Evolutionary conservation across 2,888 invertebrate species (phyloP), one percentile per base, ranked within the genome.

Genomic region (Siphonodentalium dalli): DNA sequence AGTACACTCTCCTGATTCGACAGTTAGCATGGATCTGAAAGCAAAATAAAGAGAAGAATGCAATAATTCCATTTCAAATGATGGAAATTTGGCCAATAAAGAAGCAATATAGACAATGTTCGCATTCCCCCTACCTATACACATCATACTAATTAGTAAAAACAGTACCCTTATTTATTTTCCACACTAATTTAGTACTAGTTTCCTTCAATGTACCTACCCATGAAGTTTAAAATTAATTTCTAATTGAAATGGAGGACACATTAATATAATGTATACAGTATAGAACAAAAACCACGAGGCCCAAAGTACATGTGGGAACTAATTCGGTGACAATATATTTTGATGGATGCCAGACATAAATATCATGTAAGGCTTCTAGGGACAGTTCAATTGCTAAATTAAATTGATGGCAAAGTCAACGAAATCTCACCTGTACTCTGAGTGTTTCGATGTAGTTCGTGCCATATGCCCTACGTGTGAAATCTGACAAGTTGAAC

Each of bases 401-500:
- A 7, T 38, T 6, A 34, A 3, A 23, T 26, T 33, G 1, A 37
- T 27, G 26, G 33, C n/a, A 43, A 39, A 42, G 38, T 24, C 18
- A 0, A 29, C n/a, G 20, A n/a, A 21, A 9, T 50, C 63, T 53
- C 59, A 86, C 85, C 82, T 86, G 85, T 54, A 97, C 90, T 71
- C 94, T 85, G 40, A 92, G 85, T 2, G 94, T 94, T 83, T 96
- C 94, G 49, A 94, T 90, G 83, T 94, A 96, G 82, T 92, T 93
- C 13, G 94, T 94, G n/a, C 95, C 95, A 78, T 97, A 97, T 0
- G 94, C 95, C 72, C 94, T 85, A 66, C 92, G 86, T 7, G 93
- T 94, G 81, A 96, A 95, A 83, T 97, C 95, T 3, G 92, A 91
- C 62, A 97, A 85, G 83, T 97, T 95, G 80, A 97, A 95, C 81